Evolutionary conservation across 2,113 vertebrate species (phyloP).

Genomic region (Oreocharis arfaki): DNA sequence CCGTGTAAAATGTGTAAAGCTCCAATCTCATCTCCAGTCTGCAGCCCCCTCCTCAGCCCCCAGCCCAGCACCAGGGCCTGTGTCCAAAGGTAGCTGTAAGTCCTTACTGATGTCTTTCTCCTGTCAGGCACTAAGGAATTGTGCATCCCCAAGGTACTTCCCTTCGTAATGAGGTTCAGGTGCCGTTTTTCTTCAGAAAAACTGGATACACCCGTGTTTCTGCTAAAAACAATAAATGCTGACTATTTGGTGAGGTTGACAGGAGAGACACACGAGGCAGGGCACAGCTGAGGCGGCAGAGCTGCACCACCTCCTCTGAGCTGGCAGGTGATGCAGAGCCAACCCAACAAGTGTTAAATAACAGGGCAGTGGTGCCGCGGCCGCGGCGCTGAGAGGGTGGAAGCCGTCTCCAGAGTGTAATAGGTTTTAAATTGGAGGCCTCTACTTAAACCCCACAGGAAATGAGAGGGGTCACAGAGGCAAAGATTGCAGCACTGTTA

Average conservation of each 20-base stretch:
- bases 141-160: background rate
- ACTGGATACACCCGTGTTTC: rapidly evolving
- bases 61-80: background rate
- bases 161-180: background rate
- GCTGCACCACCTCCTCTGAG: background rate
- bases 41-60: background rate
- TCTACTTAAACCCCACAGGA: slow-evolving; percentile 69
- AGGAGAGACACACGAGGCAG: background rate
- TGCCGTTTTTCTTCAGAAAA: background rate
- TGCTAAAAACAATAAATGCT: background rate
- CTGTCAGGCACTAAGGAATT: background rate
- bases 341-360: slow-evolving; percentile 50
- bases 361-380: slow-evolving; percentile 40
- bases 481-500: slow-evolving; percentile 63
- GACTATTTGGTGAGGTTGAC: background rate
- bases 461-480: slow-evolving; percentile 69
- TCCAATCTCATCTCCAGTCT: rapidly evolving
- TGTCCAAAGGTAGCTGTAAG: rapidly evolving
- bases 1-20: rapidly evolving
- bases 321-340: slow-evolving; percentile 15
- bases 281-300: background rate
- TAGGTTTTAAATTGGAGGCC: slow-evolving; percentile 73
- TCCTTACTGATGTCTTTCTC: rapidly evolving
- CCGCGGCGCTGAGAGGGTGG: background rate
- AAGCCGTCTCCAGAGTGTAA: slow-evolving; percentile 49